A percentile compares a stretch with the other conserved stretches of the same genome.
phyloP scores from a whole-genome alignment of 64 coral and sea anemone species.

The Orbicella faveolata region DNA sequence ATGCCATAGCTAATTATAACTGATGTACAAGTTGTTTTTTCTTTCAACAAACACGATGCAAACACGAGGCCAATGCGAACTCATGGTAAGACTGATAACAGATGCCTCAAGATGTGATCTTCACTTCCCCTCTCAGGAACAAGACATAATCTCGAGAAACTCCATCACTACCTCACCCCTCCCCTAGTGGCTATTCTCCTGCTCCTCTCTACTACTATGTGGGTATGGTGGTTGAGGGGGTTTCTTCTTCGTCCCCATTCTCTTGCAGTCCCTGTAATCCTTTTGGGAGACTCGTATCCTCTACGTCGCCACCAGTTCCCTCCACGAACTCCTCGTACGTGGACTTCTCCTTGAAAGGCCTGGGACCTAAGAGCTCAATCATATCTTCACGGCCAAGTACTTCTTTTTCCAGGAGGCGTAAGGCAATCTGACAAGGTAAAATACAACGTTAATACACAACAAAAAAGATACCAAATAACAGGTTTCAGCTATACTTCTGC shows the following conservation, averaged over 20 bases:
- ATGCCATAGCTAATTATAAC: not conserved
- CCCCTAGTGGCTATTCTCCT: not conserved
- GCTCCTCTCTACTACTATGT: conserved; percentile 27
- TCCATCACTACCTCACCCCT: not conserved
- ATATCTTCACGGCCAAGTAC: conserved; percentile 95
- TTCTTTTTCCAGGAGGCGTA: conserved; percentile 85
- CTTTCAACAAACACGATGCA: not conserved
- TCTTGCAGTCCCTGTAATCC: conserved; percentile 86
- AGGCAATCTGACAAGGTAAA: conserved; percentile 64
- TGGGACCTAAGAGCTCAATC: conserved; percentile 91
- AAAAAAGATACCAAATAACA: not conserved
- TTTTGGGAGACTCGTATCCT: conserved; percentile 91
- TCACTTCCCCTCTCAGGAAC: no score
- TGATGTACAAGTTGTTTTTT: not conserved
- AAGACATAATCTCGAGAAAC: not conserved
- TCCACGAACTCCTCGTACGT: conserved; percentile 98
- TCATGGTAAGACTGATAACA: not conserved
- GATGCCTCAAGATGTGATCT: no score
- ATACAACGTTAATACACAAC: not conserved
- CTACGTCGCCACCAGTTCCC: conserved; percentile 89
- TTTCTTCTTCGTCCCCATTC: conserved; percentile 36
- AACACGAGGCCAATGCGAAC: not conserved
- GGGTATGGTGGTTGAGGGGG: conserved; percentile 50
- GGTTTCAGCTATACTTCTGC: no score
- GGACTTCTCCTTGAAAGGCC: conserved; percentile 97